Base-by-base conservation (phyloP, 1,140 invertebrate genomes). In the Eupristina koningsbergeri region DNA sequence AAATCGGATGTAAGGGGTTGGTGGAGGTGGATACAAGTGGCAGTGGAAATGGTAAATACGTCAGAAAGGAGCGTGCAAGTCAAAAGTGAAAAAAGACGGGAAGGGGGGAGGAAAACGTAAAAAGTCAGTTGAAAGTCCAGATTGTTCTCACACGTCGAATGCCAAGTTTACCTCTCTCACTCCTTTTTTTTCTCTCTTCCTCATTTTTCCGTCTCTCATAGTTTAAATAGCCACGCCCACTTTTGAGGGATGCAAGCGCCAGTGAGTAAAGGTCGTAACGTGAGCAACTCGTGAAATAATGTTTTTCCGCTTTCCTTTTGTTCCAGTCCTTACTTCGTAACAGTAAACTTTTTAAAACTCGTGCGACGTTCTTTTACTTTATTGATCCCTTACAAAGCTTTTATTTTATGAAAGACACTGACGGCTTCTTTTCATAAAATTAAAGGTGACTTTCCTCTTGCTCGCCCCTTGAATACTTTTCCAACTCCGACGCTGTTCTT, bases 331-430 rank as follows among this genome's bases (percentile, higher is more conserved):
- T 83, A 77, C 64, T 78, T 83, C 75, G 81, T 67, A 61, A 83
- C 47, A 80, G 77, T 80, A 84, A 79, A 80, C 69, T 84, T 84
- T 84, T 84, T 80, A 64, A 84, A 80, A 58, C 77, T 79, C 83
- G 77, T 84, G 58, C 77, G 77, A 84, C 58, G 77, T 58, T 84
- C 77, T 84, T 80, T 84, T 80, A 77, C 78, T 81, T 76, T 76
- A 84, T 84, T 61, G 83, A 80, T 80, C 77, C 58, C 67, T 74
- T 58, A 31, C 69, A 76, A 76, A 84, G 78, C 83, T 84, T 84
- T 84, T 80, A 80, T 84, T 84, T 84, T 76, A 76, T 80, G 73
- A 84, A 84, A 80, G 78, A 80, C 83, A 76, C 73, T 26, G 58
- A 84, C 77, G 77, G 58, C 82, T 84, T 77, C 78, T 69, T 80